phyloP scores from a whole-genome alignment of 1,140 invertebrate species.

The Caenorhabditis tropicalis region DNA sequence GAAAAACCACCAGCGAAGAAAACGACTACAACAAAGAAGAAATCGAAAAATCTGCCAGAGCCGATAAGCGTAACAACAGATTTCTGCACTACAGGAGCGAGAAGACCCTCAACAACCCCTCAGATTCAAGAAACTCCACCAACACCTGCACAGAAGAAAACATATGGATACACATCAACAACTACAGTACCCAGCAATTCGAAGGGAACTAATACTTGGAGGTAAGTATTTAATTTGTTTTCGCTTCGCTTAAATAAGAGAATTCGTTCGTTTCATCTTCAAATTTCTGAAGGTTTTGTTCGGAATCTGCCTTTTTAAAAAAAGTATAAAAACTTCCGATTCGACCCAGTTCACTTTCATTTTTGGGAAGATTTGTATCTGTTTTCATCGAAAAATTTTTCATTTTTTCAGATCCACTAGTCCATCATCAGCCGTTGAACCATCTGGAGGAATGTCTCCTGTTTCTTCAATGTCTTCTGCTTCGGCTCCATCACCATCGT shows the following conservation, averaged over 20 bases:
- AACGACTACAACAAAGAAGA: background rate
- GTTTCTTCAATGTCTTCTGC: slow-evolving; percentile 50
- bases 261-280: too few species aligned
- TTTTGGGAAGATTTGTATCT: background rate
- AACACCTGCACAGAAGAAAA: slow-evolving; percentile 41
- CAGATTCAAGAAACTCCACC: slow-evolving; percentile 51
- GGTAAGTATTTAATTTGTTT: background rate
- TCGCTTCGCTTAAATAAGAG: background rate
- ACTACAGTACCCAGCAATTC: background rate
- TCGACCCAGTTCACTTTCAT: background rate
- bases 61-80: slow-evolving; percentile 42
- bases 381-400: background rate
- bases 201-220: slow-evolving; percentile 14
- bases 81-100: slow-evolving; percentile 19
- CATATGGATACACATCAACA: slow-evolving; percentile 9
- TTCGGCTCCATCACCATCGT: slow-evolving; percentile 46
- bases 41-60: background rate
- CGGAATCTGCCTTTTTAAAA: background rate
- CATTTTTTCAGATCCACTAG: slow-evolving; percentile 25
- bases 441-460: slow-evolving; percentile 7
- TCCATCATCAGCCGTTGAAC: slow-evolving; percentile 17
- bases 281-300: background rate
- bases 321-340: background rate
- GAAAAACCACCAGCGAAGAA: background rate
- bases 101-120: slow-evolving; percentile 32